These are phyloP conservation scores for Sesamia inferens DNA, from an alignment of 2,888 invertebrate genomes.

Conservation along the genomic window DNA sequence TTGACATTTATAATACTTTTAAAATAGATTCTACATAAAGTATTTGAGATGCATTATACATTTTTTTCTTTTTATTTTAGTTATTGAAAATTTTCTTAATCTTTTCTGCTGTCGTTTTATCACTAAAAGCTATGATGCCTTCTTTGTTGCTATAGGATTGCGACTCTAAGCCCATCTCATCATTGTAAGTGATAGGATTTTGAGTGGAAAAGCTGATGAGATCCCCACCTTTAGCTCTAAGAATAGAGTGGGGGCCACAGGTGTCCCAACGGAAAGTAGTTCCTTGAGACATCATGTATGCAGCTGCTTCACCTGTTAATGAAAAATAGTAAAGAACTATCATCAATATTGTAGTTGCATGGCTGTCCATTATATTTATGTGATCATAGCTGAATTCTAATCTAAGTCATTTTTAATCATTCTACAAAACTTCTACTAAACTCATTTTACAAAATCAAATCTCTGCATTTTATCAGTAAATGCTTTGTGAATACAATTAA, in stretches of 20 bases:
- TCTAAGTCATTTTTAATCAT: too few relatives aligned
- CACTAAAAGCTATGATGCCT: constrained; percentile 81
- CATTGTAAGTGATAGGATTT: constrained; percentile 79
- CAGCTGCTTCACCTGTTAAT: constrained; percentile 81
- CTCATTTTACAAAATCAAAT: not conserved
- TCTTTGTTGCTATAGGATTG: constrained; percentile 80
- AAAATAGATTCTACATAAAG: constrained; percentile 33
- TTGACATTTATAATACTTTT: constrained; percentile 8
- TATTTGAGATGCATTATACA: constrained; percentile 23
- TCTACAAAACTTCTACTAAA: too few relatives aligned
- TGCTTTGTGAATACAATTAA: not conserved
- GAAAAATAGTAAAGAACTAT: not conserved
- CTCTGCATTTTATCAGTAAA: not conserved
- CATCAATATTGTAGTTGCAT: not conserved
- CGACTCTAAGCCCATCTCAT: constrained; percentile 71
- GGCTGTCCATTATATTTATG: not conserved
- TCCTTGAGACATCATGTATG: constrained; percentile 94
- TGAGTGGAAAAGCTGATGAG: constrained; percentile 77
- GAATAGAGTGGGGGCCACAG: constrained; percentile 96
- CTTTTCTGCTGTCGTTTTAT: constrained; percentile 69
- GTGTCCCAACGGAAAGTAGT: constrained; percentile 98
- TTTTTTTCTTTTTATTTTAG: not conserved
- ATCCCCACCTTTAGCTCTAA: constrained; percentile 95
- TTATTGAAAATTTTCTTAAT: constrained; percentile 66
- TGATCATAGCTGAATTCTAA: not conserved